Evolutionary conservation across 1,140 invertebrate genomes (phyloP), one percentile per base, ranked within the genome.

Genomic region (Temnothorax nylanderi): DNA sequence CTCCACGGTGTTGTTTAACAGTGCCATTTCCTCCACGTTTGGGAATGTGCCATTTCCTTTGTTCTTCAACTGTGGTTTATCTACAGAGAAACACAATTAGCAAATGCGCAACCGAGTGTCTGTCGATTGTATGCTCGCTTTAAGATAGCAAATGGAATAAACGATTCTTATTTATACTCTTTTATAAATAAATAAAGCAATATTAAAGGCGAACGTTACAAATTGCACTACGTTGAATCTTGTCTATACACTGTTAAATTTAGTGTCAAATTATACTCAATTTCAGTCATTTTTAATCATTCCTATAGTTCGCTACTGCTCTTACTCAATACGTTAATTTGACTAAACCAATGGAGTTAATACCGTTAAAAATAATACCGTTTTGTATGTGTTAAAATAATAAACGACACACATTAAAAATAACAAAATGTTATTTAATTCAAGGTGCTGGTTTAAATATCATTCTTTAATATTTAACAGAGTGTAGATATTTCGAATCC

Each of bases 31-130:
- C 69, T 94, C 93, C n/a, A 93, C 60, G 37, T 93, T 77, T 44
- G 32, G 56, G 13, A 97, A 94, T 21, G 96, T 97, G 65, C 26
- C 26, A 26, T 97, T 98, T 96, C 26, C 96, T 96, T 13, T 97
- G 96, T 93, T 96, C 96, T 67, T 95, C 54, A 98, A 97, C 92
- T 96, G 96, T 0, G 98, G 98, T 3, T 97, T 96, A 96, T 98
- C 98, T 99, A 95, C 6, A 54, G 10, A 94, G 37, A 54, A 16
- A 51, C 4, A 37, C 21, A 8, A 32, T 0, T 26, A 26, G 26
- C 26, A 54, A 44, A n/a, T 37, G 10, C 13, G 3, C 5, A 7
- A 41, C 37, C 37, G 37, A 41, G 37, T 56, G 3, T 47, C 37
- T 7, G n/a, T 49, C 1, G 10, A 49, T 71, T 32, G 21, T 5